A percentile compares a stretch with the other conserved stretches of the same genome.
Conservation (phyloP, 1,140 invertebrate species). For the Drosophila mayri region DNA sequence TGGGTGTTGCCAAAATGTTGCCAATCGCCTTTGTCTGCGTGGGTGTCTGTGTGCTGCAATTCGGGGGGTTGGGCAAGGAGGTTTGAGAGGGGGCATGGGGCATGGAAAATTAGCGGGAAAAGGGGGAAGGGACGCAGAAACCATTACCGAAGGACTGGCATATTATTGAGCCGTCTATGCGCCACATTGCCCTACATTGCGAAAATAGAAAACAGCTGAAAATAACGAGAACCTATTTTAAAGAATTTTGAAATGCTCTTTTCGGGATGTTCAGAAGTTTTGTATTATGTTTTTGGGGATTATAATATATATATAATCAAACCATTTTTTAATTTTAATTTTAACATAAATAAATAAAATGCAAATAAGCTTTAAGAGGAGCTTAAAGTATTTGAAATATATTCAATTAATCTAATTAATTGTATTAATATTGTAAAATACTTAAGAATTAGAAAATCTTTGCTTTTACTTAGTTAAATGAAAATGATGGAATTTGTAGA, state of each 20-base stretch:
- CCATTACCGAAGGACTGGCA: constrained; percentile 40
- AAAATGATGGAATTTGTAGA: not conserved
- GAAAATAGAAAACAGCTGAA: constrained; percentile 16
- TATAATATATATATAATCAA: not conserved
- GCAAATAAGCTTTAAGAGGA: not conserved
- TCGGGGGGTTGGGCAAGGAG: not conserved
- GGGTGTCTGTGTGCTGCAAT: constrained; percentile 65
- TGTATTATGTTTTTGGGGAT: not conserved
- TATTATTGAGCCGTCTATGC: constrained; percentile 81
- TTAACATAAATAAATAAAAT: not conserved
- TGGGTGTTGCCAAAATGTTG: constrained; percentile 71
- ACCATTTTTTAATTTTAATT: not conserved
- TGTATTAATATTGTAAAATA: not conserved
- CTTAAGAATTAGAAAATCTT: not conserved
- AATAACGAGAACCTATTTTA: not conserved
- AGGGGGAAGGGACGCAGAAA: constrained; percentile 19
- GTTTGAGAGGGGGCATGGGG: not conserved
- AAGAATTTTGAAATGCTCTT: not conserved
- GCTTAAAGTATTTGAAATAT: too few species aligned
- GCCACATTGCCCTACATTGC: constrained; percentile 76
- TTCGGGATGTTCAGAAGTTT: too few species aligned
- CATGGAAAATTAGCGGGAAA: constrained; percentile 8
- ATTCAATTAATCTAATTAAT: too few species aligned
- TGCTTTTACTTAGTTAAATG: not conserved
- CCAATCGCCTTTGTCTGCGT: constrained; percentile 62